Base-by-base conservation (phyloP, 2,113 vertebrate genomes). In the Poicephalus gulielmi region DNA sequence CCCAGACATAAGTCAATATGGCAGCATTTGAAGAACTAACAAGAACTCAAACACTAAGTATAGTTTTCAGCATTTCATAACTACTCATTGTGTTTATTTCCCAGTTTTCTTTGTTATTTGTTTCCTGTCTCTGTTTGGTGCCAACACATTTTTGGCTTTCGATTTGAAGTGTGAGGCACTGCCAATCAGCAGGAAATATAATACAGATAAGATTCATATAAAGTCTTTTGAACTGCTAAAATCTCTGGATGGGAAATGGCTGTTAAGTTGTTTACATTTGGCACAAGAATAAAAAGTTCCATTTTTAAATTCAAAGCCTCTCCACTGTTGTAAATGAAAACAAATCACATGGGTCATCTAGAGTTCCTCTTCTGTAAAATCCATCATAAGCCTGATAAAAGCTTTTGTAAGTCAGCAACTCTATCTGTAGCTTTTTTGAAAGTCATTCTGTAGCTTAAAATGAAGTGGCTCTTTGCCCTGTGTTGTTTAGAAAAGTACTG, bases 141-240 rank as follows among this genome's bases (percentile, higher is more conserved):
- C 97, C 97, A 98, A 94, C 95, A 97, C 41, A 97, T 97, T 98
- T 98, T 98, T 98, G 97, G 97, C 97, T 97, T 97, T 94, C 68
- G 82, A 46, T 94, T 94, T 94, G 92, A 98, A 97, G 94, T 28
- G 7, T 92, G 96, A 97, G 94, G 88, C 94, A 87, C 77, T 98
- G 97, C 97, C 97, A 98, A 98, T 98, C 97, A 97, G 95, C 95
- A 98, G 97, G 98, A 98, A 98, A 98, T 98, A 97, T 96, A 97
- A 97, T 96, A 97, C 96, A 97, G 97, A 98, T 98, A 98, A 98
- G 97, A 97, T 97, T 98, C 96, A 94, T 96, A 96, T 96, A 97
- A 98, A 97, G 87, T 96, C 97, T 98, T 98, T 98, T 98, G 98
- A 98, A 98, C 97, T 98, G 60, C 94, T 97, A 96, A 97, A 97